phyloP scores from a whole-genome alignment of 2,888 invertebrate genomes.

The Automeris io region DNA sequence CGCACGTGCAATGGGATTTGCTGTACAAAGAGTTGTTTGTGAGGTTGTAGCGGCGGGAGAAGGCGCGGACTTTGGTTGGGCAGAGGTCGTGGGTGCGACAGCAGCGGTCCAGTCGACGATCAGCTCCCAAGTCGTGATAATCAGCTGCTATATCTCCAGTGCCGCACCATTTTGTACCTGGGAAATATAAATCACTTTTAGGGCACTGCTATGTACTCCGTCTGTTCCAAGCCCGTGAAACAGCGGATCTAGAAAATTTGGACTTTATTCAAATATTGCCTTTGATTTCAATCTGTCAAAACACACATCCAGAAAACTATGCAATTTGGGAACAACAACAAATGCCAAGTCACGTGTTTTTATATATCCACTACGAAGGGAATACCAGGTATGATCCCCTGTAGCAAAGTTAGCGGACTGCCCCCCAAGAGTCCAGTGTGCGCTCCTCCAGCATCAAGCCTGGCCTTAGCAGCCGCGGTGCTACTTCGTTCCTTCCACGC shows the following conservation, averaged over 20 bases:
- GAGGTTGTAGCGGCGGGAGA: constrained; percentile 85
- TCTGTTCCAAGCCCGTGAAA: too few species aligned
- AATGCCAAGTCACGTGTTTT: too few species aligned
- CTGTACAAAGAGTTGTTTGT: constrained; percentile 90
- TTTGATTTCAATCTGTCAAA: too few species aligned
- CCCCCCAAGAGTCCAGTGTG: constrained; percentile 74
- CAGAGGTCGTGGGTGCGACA: constrained; percentile 95
- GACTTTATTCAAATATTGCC: too few species aligned
- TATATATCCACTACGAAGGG: too few species aligned
- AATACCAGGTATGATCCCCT: constrained; percentile 91
- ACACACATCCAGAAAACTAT: too few species aligned
- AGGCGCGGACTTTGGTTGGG: constrained; percentile 85
- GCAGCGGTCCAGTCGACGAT: constrained; percentile 85
- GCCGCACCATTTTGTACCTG: constrained; percentile 96
- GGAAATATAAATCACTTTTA: constrained; percentile 22
- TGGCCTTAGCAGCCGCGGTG: constrained; percentile 39
- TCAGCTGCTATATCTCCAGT: constrained; percentile 90
- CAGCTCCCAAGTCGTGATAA: constrained; percentile 90
- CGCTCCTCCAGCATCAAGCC: constrained; percentile 52
- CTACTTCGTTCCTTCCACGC: constrained; percentile 21
- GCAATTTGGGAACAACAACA: too few species aligned
- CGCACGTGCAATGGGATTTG: constrained; percentile 93
- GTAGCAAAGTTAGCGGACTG: constrained; percentile 83
- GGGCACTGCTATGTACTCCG: too few species aligned
- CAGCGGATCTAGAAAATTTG: too few species aligned